A percentile compares a stretch with the other conserved stretches of the same genome.
Conservation (phyloP, 1,140 invertebrate genomes). For the Trichonephila inaurata region DNA sequence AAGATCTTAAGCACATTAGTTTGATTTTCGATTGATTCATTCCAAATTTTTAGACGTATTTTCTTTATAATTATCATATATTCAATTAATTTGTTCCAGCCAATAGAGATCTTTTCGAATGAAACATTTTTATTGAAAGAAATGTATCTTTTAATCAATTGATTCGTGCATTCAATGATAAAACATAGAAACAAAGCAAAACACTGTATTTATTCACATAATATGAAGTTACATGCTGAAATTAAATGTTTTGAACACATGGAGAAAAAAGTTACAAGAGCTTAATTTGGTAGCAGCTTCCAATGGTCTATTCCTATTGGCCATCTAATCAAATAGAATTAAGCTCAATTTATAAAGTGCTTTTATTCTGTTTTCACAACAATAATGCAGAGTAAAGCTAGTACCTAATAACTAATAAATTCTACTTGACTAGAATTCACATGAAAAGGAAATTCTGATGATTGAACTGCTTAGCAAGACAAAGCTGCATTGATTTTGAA, state of each 20-base stretch:
- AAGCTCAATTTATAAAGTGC: slow-evolving; percentile 73
- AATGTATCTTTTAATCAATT: too few species aligned
- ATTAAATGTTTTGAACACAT: slow-evolving; percentile 47
- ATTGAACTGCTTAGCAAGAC: background rate
- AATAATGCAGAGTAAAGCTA: slow-evolving; percentile 65
- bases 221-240: slow-evolving; percentile 63
- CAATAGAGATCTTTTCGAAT: too few species aligned
- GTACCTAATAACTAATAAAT: slow-evolving; percentile 48
- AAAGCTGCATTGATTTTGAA: slow-evolving; percentile 13
- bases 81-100: too few species aligned
- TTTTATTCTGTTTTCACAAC: slow-evolving; percentile 49
- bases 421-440: slow-evolving; percentile 53
- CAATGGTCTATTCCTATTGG: slow-evolving; percentile 53
- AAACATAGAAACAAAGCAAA: slow-evolving; percentile 58
- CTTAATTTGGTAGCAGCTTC: slow-evolving; percentile 64
- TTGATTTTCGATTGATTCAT: too few species aligned
- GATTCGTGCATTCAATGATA: background rate
- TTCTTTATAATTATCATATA: too few species aligned
- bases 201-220: slow-evolving; percentile 73
- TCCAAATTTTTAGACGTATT: too few species aligned
- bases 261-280: slow-evolving; percentile 36
- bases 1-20: too few species aligned
- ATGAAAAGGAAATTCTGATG: slow-evolving; percentile 4
- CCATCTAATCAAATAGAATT: slow-evolving; percentile 73
- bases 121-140: too few species aligned